phyloP scores from a whole-genome alignment of 2,888 invertebrate species.

The Eupithecia inturbata region DNA sequence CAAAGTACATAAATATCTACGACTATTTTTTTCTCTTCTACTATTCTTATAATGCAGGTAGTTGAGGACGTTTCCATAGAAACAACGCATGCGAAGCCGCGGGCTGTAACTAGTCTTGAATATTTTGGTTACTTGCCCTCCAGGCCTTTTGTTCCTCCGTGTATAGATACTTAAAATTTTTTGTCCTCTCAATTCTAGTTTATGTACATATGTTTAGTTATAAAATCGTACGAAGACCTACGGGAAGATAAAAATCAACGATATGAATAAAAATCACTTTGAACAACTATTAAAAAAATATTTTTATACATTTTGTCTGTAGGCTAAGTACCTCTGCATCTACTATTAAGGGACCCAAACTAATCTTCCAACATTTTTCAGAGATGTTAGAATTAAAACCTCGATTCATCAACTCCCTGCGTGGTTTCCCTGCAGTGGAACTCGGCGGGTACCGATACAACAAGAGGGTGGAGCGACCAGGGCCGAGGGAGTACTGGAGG shows the following conservation, averaged over 20 bases:
- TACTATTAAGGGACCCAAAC: neutral
- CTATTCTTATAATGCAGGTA: no score
- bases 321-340: neutral
- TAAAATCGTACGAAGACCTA: no score
- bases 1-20: no score
- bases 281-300: neutral
- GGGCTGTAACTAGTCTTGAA: no score
- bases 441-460: constrained; percentile 62
- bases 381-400: constrained; percentile 51
- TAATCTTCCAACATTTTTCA: constrained; percentile 17
- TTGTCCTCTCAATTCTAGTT: no score
- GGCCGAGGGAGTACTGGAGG: constrained; percentile 57
- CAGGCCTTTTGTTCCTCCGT: no score
- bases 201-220: no score
- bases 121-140: no score
- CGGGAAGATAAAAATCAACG: neutral
- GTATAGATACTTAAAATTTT: no score
- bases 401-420: constrained; percentile 43
- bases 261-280: neutral
- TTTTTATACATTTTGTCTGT: neutral
- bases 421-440: constrained; percentile 62
- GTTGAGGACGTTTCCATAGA: no score
- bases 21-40: no score
- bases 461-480: constrained; percentile 57
- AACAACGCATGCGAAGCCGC: no score